Conservation (phyloP, 2,888 invertebrate species). For the Ennomos erosarius region DNA sequence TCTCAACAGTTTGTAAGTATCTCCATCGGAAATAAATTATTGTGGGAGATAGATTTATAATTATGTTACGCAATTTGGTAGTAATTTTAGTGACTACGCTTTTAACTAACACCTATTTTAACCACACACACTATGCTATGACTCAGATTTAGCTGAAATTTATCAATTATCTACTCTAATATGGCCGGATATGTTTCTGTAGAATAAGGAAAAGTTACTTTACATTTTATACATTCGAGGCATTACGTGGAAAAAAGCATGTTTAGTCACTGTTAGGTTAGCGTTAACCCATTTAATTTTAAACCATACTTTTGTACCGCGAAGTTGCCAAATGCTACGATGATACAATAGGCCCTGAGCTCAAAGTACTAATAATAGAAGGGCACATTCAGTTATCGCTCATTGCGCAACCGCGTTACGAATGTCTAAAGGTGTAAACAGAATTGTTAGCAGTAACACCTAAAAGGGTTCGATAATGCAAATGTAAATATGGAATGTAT, state of each 20-base stretch:
- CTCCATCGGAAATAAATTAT: slow-evolving; percentile 55
- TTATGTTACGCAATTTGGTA: slow-evolving; percentile 54
- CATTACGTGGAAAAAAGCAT: slow-evolving; percentile 7
- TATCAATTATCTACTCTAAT: slow-evolving; percentile 39
- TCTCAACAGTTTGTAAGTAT: slow-evolving; percentile 48
- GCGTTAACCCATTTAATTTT: slow-evolving; percentile 14
- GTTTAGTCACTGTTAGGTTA: slow-evolving; percentile 10
- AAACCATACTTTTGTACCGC: slow-evolving; percentile 26
- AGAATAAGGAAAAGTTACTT: slow-evolving; percentile 11
- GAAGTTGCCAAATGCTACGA: slow-evolving; percentile 49
- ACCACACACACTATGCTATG: slow-evolving; percentile 35
- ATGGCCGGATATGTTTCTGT: slow-evolving; percentile 3
- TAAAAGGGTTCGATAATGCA: slow-evolving; percentile 48
- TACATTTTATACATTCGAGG: neutral
- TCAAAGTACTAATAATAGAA: slow-evolving; percentile 55
- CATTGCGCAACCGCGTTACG: slow-evolving; percentile 55
- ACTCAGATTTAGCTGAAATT: slow-evolving; percentile 48
- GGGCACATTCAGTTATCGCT: slow-evolving; percentile 60
- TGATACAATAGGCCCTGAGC: slow-evolving; percentile 54
- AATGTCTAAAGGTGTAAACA: slow-evolving; percentile 57
- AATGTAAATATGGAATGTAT: slow-evolving; percentile 44
- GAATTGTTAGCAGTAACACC: slow-evolving; percentile 57
- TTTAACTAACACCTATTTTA: slow-evolving; percentile 5
- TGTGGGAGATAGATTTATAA: slow-evolving; percentile 34
- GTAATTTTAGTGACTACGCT: slow-evolving; percentile 46